These are phyloP conservation scores for crab-eating macaque (Macaca fascicularis) DNA, from an alignment of 2,113 vertebrate genomes.

Conservation along the genomic window T2T-MFA8v1.1 NC_088380.1:185053001-185053500, in stretches of 20 bases:
- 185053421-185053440: not conserved
- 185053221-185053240: not conserved
- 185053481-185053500: not conserved
- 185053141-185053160: not conserved
- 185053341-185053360: too few relatives aligned
- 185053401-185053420: not conserved
- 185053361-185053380: not conserved
- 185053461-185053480: not conserved
- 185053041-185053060: accelerated
- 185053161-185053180: not conserved
- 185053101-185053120: accelerated
- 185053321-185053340: not conserved
- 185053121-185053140: accelerated
- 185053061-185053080: not conserved
- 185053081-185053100: too few relatives aligned
- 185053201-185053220: not conserved
- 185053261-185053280: not conserved
- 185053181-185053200: not conserved
- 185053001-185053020: not conserved
- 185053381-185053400: not conserved
- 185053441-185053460: not conserved
- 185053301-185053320: not conserved
- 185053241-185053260: not conserved
- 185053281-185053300: not conserved
- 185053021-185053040: accelerated